Evolutionary conservation across 2,888 invertebrate species (phyloP).

Genomic region (Pristionchus maxplancki): DNA sequence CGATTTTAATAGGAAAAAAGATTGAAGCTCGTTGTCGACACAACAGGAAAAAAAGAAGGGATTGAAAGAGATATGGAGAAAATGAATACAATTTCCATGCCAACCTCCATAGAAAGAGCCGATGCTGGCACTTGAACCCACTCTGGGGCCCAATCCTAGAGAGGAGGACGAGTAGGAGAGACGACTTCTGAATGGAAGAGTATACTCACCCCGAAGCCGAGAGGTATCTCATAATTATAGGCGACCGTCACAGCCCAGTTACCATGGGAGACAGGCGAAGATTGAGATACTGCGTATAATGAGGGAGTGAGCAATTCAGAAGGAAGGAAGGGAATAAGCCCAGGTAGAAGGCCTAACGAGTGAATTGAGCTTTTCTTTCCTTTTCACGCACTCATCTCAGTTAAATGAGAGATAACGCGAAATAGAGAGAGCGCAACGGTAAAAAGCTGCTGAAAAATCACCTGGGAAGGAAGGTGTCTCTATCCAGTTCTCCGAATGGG

Average conservation of each 20-base stretch:
- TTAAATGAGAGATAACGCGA: neutral
- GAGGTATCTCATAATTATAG: neutral
- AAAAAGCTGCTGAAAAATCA: neutral
- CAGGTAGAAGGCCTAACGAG: too few species aligned
- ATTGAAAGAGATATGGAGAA: too few species aligned
- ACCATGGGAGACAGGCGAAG: neutral
- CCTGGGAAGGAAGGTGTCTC: slow-evolving; percentile 62
- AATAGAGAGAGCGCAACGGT: neutral
- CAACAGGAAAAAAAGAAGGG: too few species aligned
- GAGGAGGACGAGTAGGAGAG: slow-evolving; percentile 4
- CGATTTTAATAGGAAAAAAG: too few species aligned
- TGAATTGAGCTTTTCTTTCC: too few species aligned
- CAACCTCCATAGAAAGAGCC: slow-evolving; percentile 20
- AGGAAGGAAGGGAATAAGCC: too few species aligned
- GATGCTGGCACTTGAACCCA: neutral
- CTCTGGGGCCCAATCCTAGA: slow-evolving; percentile 18
- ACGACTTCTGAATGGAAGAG: slow-evolving; percentile 32
- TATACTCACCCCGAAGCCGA: neutral
- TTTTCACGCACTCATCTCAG: neutral
- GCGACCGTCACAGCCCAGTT: neutral
- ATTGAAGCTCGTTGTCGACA: too few species aligned
- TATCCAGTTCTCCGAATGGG: slow-evolving; percentile 68
- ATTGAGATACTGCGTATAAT: neutral
- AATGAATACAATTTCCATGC: neutral
- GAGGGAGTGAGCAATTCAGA: too few species aligned